Conservation (phyloP, 2,113 vertebrate genomes). For the Serranochromis macrocephalus region DNA sequence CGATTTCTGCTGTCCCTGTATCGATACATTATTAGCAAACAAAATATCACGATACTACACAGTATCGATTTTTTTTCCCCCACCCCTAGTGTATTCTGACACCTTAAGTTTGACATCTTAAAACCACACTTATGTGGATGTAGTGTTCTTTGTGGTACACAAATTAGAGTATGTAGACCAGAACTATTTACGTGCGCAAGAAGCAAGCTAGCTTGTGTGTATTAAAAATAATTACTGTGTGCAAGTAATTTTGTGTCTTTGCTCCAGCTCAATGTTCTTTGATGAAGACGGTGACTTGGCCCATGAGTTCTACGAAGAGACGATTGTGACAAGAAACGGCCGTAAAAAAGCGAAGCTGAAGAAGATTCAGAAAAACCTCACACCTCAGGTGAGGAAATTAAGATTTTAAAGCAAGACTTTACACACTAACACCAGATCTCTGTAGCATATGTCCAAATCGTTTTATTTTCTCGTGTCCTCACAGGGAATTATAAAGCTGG, state of each 20-base stretch:
- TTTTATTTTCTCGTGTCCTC: not conserved
- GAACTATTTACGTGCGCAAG: not conserved
- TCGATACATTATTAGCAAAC: too few species aligned
- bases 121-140: not conserved
- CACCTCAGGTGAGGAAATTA: conserved; percentile 83
- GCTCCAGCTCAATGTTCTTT: conserved; percentile 88
- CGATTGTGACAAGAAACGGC: conserved; percentile 94
- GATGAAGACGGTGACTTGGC: conserved; percentile 97
- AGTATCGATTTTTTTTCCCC: too few species aligned
- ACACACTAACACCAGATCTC: not conserved
- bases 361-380: conserved; percentile 92
- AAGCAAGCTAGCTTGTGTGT: not conserved
- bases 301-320: conserved; percentile 98
- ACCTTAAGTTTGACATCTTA: not conserved
- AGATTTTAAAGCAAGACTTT: not conserved
- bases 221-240: not conserved
- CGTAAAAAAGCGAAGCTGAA: conserved; percentile 93
- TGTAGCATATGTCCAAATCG: not conserved
- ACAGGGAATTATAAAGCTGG: conserved; percentile 94
- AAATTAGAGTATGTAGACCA: not conserved
- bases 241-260: not conserved
- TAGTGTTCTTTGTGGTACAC: not conserved
- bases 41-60: too few species aligned
- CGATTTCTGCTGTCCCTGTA: too few species aligned
- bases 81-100: not conserved